A percentile compares a stretch with the other conserved stretches of the same genome.
phyloP scores from a whole-genome alignment of 2,888 invertebrate species.

The Aquatica leii region DNA sequence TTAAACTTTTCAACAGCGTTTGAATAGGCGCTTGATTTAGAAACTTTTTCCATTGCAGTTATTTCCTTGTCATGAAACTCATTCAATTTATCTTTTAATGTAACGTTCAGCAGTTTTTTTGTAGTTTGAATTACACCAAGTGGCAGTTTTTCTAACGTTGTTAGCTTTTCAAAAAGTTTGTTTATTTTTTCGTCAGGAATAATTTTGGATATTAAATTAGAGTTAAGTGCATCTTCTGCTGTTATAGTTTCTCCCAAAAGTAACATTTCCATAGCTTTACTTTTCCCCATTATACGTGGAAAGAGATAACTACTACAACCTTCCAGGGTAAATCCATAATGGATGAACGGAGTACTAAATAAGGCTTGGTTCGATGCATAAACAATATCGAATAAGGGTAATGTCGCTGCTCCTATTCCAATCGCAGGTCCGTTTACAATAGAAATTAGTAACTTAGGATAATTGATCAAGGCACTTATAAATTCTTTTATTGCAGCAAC shows the following conservation, averaged over 20 bases:
- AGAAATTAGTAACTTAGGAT: constrained; percentile 88
- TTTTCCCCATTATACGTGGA: constrained; percentile 82
- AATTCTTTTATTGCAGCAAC: too few species aligned
- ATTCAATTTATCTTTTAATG: constrained; percentile 69
- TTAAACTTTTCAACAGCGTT: too few species aligned
- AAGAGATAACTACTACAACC: constrained; percentile 90
- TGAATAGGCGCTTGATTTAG: too few species aligned
- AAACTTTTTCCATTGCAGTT: neutral
- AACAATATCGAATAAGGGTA: constrained; percentile 86
- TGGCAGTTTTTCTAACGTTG: constrained; percentile 67
- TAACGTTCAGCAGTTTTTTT: constrained; percentile 73
- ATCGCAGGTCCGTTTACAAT: constrained; percentile 94
- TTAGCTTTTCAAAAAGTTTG: constrained; percentile 64
- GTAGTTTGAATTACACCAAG: constrained; percentile 68
- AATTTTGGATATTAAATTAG: constrained; percentile 83
- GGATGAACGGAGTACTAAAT: constrained; percentile 87
- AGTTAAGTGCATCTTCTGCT: constrained; percentile 79
- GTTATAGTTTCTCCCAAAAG: constrained; percentile 77
- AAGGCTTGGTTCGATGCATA: constrained; percentile 86
- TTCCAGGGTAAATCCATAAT: constrained; percentile 85
- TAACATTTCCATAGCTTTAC: constrained; percentile 67
- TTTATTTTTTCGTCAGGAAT: constrained; percentile 72
- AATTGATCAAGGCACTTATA: constrained; percentile 80
- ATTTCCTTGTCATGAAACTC: constrained; percentile 75
- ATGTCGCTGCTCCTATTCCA: constrained; percentile 85